Percentiles rank a stretch among this genome's conserved stretches.
phyloP scores from a whole-genome alignment of 2,888 invertebrate species.

The Dinocampus coccinellae region DNA sequence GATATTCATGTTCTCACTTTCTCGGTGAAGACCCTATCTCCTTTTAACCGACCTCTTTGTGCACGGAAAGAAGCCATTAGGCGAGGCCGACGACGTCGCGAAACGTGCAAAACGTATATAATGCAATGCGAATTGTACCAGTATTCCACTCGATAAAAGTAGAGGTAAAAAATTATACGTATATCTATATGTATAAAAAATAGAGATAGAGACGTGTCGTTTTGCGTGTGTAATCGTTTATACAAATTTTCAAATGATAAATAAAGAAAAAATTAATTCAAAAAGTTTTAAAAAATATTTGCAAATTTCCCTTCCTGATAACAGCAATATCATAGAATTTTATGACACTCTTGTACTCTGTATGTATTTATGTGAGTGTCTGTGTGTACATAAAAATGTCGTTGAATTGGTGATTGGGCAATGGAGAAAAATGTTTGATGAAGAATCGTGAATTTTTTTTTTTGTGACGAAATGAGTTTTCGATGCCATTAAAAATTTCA shows the following conservation, averaged over 20 bases:
- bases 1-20: slow-evolving; percentile 31
- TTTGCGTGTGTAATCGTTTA: too few relatives aligned
- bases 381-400: too few relatives aligned
- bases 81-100: slow-evolving; percentile 1
- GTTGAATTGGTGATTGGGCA: slow-evolving; percentile 15
- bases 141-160: slow-evolving; percentile 38
- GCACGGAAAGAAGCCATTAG: slow-evolving; percentile 40
- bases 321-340: background rate
- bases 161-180: too few relatives aligned
- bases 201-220: background rate
- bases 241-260: too few relatives aligned
- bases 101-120: slow-evolving; percentile 29
- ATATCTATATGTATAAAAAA: background rate
- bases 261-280: background rate
- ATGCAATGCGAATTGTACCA: slow-evolving; percentile 31
- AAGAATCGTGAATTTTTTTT: background rate
- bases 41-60: slow-evolving; percentile 14
- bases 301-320: background rate
- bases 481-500: slow-evolving; percentile 44
- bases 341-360: background rate
- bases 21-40: background rate
- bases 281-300: background rate
- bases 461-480: background rate
- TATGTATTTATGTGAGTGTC: too few relatives aligned
- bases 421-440: background rate